Evolutionary conservation across 1,140 invertebrate genomes (phyloP), one percentile per base, ranked within the genome.

Genomic region (Ceratosolen fusciceps): DNA sequence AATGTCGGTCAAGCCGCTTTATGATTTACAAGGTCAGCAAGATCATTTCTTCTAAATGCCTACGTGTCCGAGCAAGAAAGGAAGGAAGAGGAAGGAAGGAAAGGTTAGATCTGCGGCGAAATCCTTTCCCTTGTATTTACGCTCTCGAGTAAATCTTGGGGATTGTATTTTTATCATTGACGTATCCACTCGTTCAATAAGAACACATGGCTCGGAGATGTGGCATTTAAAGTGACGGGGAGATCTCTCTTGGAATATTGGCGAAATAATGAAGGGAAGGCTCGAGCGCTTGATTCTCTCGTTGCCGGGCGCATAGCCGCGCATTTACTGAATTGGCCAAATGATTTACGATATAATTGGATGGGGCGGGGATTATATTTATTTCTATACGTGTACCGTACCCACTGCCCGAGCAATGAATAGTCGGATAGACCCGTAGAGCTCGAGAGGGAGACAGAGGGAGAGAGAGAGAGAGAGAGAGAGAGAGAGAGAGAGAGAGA

Each of bases 281-380:
- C 19, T 34, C 39, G 39, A n/a, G 19, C 62, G 62, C 4, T 39
- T 82, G 80, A 81, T 84, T 80, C 80, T 84, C 83, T 79, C 74
- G 72, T 31, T 29, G 26, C 14, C 19, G 24, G 12, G 29, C 56
- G 56, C 31, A 31, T 26, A 16, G 29, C 26, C 10, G 24, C 29
- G 26, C 26, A 62, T 73, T 75, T 76, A 77, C 26, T 54, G 26
- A 60, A 43, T 82, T 83, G 80, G 82, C 60, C 21, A 73, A 80
- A 83, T 85, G 83, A 85, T 84, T 84, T 85, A 84, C 82, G 83
- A 79, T 79, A 80, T 84, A 84, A 85, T 85, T 85, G 82, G 80
- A 80, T 83, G 82, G 82, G 81, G 81, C 82, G 82, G 80, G 80
- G 80, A 29, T 29, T 24, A 21, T 60, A 34, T 43, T 60, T 62